These are phyloP conservation scores for Pterocles gutturalis DNA, from an alignment of 2,113 vertebrate species.

Conservation along the genomic window DNA sequence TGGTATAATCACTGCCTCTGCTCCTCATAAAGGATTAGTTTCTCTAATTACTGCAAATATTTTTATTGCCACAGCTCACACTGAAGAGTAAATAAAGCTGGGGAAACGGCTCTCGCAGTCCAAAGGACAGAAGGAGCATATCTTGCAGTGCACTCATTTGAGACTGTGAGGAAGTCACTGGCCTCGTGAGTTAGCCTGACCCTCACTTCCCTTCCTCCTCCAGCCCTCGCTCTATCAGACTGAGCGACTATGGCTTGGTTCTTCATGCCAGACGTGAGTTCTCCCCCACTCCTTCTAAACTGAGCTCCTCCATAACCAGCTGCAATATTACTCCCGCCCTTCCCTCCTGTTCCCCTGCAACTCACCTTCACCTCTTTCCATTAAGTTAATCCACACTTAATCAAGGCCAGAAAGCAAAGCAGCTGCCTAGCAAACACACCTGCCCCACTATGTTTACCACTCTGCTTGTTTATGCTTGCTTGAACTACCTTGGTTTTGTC, in stretches of 20 bases:
- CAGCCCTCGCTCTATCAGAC: background rate
- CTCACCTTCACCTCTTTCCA: background rate
- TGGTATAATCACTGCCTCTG: conserved; percentile 37
- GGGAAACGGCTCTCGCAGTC: background rate
- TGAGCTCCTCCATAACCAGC: background rate
- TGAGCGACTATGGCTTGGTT: background rate
- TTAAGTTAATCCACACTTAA: background rate
- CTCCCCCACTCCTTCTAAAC: background rate
- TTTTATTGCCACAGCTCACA: conserved; percentile 41
- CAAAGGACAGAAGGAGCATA: background rate
- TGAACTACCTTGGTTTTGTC: background rate
- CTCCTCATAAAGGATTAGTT: conserved; percentile 48
- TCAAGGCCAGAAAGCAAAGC: background rate
- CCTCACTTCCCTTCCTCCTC: background rate
- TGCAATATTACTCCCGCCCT: background rate
- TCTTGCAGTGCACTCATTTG: background rate
- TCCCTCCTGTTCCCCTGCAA: background rate
- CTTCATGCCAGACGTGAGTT: background rate
- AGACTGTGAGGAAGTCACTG: background rate
- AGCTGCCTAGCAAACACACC: background rate
- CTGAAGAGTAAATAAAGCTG: conserved; percentile 34
- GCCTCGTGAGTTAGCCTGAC: background rate
- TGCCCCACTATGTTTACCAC: background rate
- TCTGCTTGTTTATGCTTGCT: background rate
- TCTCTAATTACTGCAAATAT: conserved; percentile 59